phyloP scores from a whole-genome alignment of 1,140 invertebrate genomes.

The Zaprionus kolodkinae region DNA sequence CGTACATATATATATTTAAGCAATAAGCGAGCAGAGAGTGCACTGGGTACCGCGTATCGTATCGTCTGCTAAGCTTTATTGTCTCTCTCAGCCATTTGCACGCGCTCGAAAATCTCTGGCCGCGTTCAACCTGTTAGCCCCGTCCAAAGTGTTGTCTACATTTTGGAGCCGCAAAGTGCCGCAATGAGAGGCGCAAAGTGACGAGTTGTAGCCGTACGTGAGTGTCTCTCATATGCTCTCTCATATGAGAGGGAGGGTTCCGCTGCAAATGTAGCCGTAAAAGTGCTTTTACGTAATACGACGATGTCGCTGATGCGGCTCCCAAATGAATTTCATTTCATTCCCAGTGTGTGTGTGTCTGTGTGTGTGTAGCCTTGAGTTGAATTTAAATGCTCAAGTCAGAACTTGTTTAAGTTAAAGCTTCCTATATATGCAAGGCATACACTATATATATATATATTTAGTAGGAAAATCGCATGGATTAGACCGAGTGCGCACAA shows the following conservation, averaged over 20 bases:
- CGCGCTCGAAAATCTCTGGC: slow-evolving; percentile 64
- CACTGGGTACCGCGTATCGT: not conserved
- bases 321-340: slow-evolving; percentile 68
- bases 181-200: slow-evolving; percentile 33
- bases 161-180: slow-evolving; percentile 32
- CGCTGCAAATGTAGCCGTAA: slow-evolving; percentile 70
- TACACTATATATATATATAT: not conserved
- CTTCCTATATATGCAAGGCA: slow-evolving; percentile 19
- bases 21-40: slow-evolving; percentile 18
- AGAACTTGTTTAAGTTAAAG: slow-evolving; percentile 49
- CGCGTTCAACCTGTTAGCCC: slow-evolving; percentile 72
- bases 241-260: slow-evolving; percentile 4
- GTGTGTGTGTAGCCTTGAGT: slow-evolving; percentile 52
- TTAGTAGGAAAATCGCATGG: slow-evolving; percentile 29
- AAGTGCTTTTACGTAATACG: slow-evolving; percentile 80
- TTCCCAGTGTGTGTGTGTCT: slow-evolving; percentile 53
- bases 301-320: slow-evolving; percentile 61
- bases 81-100: slow-evolving; percentile 65
- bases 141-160: slow-evolving; percentile 43
- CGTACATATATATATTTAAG: slow-evolving; percentile 15
- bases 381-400: slow-evolving; percentile 60
- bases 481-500: slow-evolving; percentile 35
- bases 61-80: slow-evolving; percentile 66
- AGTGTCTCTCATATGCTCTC: slow-evolving; percentile 25
- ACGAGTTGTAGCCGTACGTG: slow-evolving; percentile 37